Conservation (phyloP, 2,113 vertebrate genomes). For the Carollia perspicillata region DNA sequence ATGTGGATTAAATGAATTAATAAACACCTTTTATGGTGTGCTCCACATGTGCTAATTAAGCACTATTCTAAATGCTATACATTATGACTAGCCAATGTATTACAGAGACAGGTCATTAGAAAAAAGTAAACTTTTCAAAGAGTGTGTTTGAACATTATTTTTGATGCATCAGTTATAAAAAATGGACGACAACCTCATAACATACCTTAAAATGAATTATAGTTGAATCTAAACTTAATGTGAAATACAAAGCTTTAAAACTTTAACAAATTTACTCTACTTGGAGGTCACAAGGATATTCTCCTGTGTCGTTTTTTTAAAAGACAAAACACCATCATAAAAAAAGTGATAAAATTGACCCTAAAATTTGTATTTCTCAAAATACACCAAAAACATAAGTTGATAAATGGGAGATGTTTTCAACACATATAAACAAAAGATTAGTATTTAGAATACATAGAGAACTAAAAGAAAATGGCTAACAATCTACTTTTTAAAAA, state of each 20-base stretch:
- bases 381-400: background rate
- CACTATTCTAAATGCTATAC: background rate
- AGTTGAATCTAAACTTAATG: background rate
- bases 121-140: background rate
- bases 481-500: background rate
- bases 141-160: background rate
- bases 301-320: background rate
- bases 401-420: background rate
- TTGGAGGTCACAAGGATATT: background rate
- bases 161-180: background rate
- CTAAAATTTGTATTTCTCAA: background rate
- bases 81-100: background rate
- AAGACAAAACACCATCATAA: background rate
- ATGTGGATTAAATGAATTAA: background rate
- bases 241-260: background rate
- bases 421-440: background rate
- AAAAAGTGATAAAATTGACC: background rate
- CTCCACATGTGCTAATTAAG: no score
- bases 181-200: background rate
- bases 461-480: background rate
- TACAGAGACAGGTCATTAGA: background rate
- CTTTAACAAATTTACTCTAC: background rate
- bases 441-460: background rate
- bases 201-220: background rate
- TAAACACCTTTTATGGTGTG: background rate